Conservation (phyloP, 2,113 vertebrate genomes). For the Plestiodon gilberti region DNA sequence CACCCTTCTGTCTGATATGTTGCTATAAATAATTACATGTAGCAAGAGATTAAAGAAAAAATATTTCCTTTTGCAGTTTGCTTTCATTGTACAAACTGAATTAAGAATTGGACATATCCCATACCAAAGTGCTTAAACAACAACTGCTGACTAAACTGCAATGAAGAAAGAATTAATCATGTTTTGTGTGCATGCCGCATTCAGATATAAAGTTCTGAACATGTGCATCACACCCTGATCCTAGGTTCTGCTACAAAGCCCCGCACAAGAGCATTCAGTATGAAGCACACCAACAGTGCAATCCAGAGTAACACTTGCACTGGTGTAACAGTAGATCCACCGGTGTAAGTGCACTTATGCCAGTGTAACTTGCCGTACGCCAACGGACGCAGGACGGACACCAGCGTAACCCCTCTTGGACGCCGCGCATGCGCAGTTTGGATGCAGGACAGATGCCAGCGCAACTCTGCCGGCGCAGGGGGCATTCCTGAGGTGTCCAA, state of each 20-base stretch:
- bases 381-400: too few species aligned
- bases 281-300: background rate
- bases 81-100: background rate
- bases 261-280: background rate
- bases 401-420: too few species aligned
- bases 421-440: too few species aligned
- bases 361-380: too few species aligned
- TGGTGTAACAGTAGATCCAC: too few species aligned
- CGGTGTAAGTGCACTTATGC: too few species aligned
- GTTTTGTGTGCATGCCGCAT: background rate
- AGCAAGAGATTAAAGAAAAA: slow-evolving; percentile 5
- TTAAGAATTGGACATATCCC: background rate
- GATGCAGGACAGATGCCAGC: too few species aligned
- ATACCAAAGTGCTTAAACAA: background rate
- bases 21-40: slow-evolving; percentile 7
- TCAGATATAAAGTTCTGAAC: background rate
- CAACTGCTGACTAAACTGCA: background rate
- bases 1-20: background rate
- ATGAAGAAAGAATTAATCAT: background rate
- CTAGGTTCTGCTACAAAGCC: background rate
- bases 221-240: background rate
- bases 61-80: background rate
- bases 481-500: too few species aligned
- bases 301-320: too few species aligned
- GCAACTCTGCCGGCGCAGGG: too few species aligned